Conservation (phyloP, 2,888 invertebrate genomes). For the Sussaba pulchella region DNA sequence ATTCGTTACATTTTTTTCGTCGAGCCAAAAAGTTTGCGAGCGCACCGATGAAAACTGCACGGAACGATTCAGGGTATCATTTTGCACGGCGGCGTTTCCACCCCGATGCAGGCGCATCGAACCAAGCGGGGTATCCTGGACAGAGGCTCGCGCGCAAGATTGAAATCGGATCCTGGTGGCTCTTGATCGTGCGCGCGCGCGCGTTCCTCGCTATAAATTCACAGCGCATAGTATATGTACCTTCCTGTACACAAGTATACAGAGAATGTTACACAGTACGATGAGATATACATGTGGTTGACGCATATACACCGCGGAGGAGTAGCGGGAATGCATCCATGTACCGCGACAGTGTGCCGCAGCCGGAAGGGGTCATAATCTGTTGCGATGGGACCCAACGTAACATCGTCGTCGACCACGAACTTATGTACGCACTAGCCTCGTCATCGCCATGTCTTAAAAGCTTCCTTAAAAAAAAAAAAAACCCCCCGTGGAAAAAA, state of each 20-base stretch:
- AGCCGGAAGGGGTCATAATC: constrained; percentile 63
- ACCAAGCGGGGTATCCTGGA: constrained; percentile 44
- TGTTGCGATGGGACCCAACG: constrained; percentile 43
- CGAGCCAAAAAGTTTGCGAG: background rate
- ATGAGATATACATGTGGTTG: no score
- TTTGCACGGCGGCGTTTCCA: constrained; percentile 22
- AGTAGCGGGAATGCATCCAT: constrained; percentile 53
- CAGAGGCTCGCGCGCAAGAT: constrained; percentile 51
- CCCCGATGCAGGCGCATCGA: constrained; percentile 18
- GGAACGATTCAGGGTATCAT: constrained; percentile 29
- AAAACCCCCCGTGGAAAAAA: no score
- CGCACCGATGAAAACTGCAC: constrained; percentile 6
- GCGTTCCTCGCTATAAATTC: constrained; percentile 11
- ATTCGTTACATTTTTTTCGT: background rate
- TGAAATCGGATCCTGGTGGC: constrained; percentile 59
- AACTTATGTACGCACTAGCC: constrained; percentile 24
- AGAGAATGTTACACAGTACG: constrained; percentile 28
- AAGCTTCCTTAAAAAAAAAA: constrained; percentile 49
- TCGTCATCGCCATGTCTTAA: constrained; percentile 25
- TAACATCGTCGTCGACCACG: constrained; percentile 13
- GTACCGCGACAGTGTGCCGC: constrained; percentile 19
- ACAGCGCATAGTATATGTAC: background rate
- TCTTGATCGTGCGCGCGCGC: constrained; percentile 44
- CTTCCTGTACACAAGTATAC: constrained; percentile 1
- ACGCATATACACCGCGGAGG: constrained; percentile 16